Base-by-base conservation (phyloP, 1,140 invertebrate species). In the Philotrypesis tridentata region DNA sequence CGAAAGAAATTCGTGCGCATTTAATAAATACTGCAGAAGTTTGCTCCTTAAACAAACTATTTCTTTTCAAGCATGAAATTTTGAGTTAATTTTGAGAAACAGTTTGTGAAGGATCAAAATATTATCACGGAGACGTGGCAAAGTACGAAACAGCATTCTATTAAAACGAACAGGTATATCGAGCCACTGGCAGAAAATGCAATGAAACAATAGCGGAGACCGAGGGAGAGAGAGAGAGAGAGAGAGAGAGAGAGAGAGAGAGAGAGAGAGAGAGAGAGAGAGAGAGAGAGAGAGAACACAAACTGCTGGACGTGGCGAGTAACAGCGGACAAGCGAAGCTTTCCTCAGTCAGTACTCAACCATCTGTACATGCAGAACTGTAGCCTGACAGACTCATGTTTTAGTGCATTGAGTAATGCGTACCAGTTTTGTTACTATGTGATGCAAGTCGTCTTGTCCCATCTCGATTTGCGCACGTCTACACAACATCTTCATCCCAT, bases 321-420 rank as follows among this genome's bases (percentile, higher is more conserved):
- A 55, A n/a, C 21, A 55, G 21, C 21, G 48, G 33, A 37, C 33
- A 9, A n/a, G 33, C 33, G 9, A 29, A 6, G 60, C 6, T 12
- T 11, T 55, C 17, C 48, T 33, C 14, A 63, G 74, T 76, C 60
- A 65, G 74, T 76, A 11, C 55, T 65, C 33, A n/a, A 33, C 29
- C 60, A 76, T 40, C 60, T 23, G 5, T n/a, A 61, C 72, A 55
- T 23, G 72, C 27, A 7, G 29, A 31, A 61, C 43, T 74, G 7
- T 17, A 0, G 21, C 21, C 29, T 61, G 60, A 3, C 37, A 12
- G 7, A 3, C 21, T 31, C 48, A 21, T 5, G 3, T 55, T 17
- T 3, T 37, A 37, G 5, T 29, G 55, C 48, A 55, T 33, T 25
- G 25, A 12, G 12, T 17, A 55, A 55, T 17, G 21, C 17, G 14